Evolutionary conservation across 2,888 invertebrate genomes (phyloP), one percentile per base, ranked within the genome.

Genomic region (Agrochola circellaris): DNA sequence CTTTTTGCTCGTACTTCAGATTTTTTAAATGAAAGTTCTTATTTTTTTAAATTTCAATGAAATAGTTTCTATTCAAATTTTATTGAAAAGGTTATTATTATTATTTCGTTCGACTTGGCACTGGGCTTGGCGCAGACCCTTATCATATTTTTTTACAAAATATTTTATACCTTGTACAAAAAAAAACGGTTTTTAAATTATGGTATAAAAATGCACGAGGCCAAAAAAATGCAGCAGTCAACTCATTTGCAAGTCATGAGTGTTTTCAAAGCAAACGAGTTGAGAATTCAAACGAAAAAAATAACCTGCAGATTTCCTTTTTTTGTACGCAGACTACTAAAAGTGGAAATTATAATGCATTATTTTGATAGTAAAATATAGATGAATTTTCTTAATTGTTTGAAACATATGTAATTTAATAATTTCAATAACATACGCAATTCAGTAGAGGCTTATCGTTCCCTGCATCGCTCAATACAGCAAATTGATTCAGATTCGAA

Each of bases 191-290:
- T 61, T 58, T 61, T 30, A 65, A 70, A 69, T 64, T 34, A 61
- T 64, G n/a, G 17, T 60, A 34, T 62, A 38, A 66, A 72, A 77
- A 60, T 76, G 54, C 60, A 51, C 23, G 66, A 61, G 13, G 26
- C 15, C 34, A 82, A 73, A 85, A 81, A 84, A 85, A 71, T 71
- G 70, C 83, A 71, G 64, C 73, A n/a, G n/a, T 54, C 61, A 71
- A 77, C 86, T 85, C 77, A 82, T 83, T 86, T 85, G 67, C 64
- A 86, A 85, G 67, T 85, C 86, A 83, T 85, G 73, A 74, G 76
- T 83, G 56, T 61, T 77, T 77, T 77, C 56, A 74, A 82, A 77
- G 83, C 73, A 83, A 82, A 71, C 61, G 61, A 45, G 77, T 73
- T 56, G 67, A 73, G 77, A 77, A 68, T 67, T 71, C 78, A 82